Conservation (phyloP, 2,888 invertebrate genomes). For the Lycaena phlaeas region DNA sequence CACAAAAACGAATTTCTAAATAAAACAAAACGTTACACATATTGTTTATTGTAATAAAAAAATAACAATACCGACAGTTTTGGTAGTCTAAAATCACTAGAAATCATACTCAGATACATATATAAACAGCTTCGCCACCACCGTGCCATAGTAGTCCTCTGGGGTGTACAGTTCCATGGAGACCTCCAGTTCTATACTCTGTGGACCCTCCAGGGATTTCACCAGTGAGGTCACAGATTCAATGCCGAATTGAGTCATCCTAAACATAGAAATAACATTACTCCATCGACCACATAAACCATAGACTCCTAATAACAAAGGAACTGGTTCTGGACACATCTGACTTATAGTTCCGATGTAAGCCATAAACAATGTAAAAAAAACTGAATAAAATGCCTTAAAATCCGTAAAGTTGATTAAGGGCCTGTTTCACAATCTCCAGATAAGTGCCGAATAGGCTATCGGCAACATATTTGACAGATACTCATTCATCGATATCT, state of each 20-base stretch:
- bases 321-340: no score
- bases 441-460: no score
- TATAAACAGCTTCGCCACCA: slow-evolving; percentile 88
- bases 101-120: slow-evolving; percentile 84
- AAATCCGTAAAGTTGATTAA: no score
- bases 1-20: no score
- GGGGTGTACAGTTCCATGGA: slow-evolving; percentile 85
- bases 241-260: slow-evolving; percentile 69
- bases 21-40: neutral
- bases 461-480: no score
- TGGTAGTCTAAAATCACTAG: neutral
- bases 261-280: slow-evolving; percentile 27
- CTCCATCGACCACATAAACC: no score
- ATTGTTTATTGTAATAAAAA: slow-evolving; percentile 5
- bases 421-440: no score
- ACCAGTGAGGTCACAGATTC: slow-evolving; percentile 85
- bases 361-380: no score
- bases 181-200: slow-evolving; percentile 90
- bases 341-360: no score
- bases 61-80: neutral
- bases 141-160: slow-evolving; percentile 83
- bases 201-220: slow-evolving; percentile 85
- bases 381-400: no score
- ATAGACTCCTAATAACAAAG: no score
- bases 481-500: no score